phyloP scores from a whole-genome alignment of 2,113 vertebrate genomes.

The Carassius carassius region DNA sequence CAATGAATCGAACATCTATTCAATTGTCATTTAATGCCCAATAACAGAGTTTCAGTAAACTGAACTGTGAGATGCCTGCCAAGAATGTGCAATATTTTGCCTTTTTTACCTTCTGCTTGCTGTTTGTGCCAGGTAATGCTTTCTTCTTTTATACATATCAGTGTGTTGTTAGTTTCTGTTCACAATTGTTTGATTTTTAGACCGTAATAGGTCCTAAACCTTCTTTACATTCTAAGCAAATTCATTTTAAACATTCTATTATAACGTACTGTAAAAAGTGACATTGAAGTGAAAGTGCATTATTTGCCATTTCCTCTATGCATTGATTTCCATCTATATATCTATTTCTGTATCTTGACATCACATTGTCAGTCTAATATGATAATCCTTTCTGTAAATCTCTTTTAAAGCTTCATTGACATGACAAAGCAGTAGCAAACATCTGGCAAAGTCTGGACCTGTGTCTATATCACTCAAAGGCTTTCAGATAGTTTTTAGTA shows the following conservation, averaged over 20 bases:
- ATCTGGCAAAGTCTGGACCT: background rate
- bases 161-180: background rate
- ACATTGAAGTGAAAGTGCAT: too few relatives aligned
- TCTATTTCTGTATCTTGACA: background rate
- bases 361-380: background rate
- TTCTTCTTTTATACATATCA: background rate
- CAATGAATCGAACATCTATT: background rate
- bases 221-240: background rate
- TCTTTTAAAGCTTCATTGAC: background rate
- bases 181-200: background rate
- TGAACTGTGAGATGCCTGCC: constrained; percentile 61
- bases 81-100: constrained; percentile 49
- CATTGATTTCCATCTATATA: too few relatives aligned
- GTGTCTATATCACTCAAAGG: background rate
- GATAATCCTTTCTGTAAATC: constrained; percentile 19
- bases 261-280: too few relatives aligned
- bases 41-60: background rate
- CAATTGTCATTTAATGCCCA: too few relatives aligned
- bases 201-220: background rate
- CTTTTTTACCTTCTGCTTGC: constrained; percentile 56
- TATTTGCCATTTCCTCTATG: too few relatives aligned
- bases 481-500: background rate
- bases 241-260: background rate
- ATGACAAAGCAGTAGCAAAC: constrained; percentile 10
- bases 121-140: constrained; percentile 63